These are phyloP conservation scores for Pangasianodon hypophthalmus DNA, from an alignment of 2,113 vertebrate genomes.

Conservation along the genomic window DNA sequence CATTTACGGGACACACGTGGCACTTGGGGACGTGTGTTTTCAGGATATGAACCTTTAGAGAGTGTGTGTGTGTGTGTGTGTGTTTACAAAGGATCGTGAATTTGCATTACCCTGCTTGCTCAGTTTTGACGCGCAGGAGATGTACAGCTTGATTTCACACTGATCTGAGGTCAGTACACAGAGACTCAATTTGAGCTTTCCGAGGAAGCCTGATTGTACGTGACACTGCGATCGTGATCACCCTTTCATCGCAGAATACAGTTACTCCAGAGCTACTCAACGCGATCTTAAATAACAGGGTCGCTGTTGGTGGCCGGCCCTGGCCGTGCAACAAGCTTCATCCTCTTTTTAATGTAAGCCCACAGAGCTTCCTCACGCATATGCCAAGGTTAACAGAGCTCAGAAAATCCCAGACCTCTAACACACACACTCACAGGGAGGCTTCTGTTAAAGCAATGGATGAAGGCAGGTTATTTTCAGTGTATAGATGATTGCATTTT, in stretches of 20 bases:
- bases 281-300: neutral
- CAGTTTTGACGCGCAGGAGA: too few species aligned
- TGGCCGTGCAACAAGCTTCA: slow-evolving; percentile 13
- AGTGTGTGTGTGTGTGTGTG: neutral
- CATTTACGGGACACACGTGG: neutral
- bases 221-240: neutral
- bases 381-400: slow-evolving; percentile 48
- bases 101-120: too few species aligned
- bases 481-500: neutral
- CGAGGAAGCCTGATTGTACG: neutral
- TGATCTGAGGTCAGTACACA: neutral
- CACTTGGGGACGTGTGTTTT: neutral
- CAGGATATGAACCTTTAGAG: neutral
- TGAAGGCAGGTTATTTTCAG: neutral
- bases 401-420: slow-evolving; percentile 34
- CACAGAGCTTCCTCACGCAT: slow-evolving; percentile 26
- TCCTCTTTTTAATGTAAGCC: slow-evolving; percentile 49
- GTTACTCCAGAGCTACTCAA: neutral
- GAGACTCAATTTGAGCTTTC: neutral
- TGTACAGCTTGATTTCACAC: too few species aligned
- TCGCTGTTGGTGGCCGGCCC: neutral
- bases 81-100: neutral
- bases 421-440: slow-evolving; percentile 33
- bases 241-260: slow-evolving; percentile 5
- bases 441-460: slow-evolving; percentile 6